A percentile compares a stretch with the other conserved stretches of the same genome.
phyloP scores from a whole-genome alignment of 2,797 vertebrate genomes.

The Eulemur mongoz region DNA sequence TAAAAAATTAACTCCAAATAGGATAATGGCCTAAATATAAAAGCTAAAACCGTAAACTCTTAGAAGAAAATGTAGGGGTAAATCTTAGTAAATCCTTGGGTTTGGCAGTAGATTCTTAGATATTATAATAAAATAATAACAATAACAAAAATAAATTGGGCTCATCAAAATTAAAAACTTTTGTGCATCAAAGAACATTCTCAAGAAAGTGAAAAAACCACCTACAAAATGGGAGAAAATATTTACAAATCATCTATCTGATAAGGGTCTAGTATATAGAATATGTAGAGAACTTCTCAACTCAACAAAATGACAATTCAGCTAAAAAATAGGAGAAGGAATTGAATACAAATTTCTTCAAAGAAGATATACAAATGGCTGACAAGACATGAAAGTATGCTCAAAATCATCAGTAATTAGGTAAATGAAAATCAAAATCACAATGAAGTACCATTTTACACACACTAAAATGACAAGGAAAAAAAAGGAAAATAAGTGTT shows the following conservation, averaged over 20 bases:
- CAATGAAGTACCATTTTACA: neutral
- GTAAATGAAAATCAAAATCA: neutral
- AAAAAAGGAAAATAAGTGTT: too few relatives aligned
- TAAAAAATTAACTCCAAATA: neutral
- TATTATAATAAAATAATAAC: neutral
- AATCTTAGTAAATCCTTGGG: neutral
- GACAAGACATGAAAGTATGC: neutral
- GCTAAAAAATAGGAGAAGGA: neutral
- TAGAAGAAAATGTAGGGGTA: neutral
- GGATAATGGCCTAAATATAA: neutral
- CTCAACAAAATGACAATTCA: neutral
- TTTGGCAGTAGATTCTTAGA: neutral
- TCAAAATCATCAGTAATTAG: neutral
- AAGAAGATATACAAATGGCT: neutral
- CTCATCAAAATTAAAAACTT: neutral
- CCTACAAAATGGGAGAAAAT: neutral
- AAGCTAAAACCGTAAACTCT: neutral
- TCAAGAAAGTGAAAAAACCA: neutral
- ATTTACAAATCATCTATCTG: neutral
- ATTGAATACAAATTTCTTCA: neutral
- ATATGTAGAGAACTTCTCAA: neutral
- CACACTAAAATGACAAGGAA: neutral
- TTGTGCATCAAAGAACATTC: neutral
- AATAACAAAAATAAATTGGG: neutral
- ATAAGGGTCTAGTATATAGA: neutral